These are phyloP conservation scores for Semnopithecus entellus DNA, from an alignment of 2,113 vertebrate genomes.

Conservation along the genomic window DNA sequence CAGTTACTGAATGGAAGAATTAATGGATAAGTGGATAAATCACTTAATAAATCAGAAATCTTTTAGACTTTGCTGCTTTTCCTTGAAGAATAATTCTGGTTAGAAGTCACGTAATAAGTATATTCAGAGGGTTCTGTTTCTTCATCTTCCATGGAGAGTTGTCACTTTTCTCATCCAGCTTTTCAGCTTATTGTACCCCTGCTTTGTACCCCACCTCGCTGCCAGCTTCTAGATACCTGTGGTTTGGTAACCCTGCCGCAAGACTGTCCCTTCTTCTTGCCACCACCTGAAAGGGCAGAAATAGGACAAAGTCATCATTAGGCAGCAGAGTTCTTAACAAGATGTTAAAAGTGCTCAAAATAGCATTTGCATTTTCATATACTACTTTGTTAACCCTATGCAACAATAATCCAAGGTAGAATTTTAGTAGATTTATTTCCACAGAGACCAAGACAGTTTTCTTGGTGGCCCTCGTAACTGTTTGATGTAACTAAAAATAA, in stretches of 20 bases:
- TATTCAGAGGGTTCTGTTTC: neutral
- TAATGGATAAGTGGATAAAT: neutral
- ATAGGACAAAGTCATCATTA: rapidly evolving
- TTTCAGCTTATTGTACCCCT: neutral
- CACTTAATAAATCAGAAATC: neutral
- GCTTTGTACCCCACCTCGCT: too few relatives aligned
- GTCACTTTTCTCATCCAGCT: neutral
- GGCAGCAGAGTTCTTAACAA: neutral
- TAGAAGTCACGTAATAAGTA: neutral
- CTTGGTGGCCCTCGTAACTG: neutral
- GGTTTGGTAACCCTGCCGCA: too few relatives aligned
- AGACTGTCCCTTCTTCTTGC: too few relatives aligned
- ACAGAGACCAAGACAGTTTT: neutral
- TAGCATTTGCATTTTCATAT: neutral
- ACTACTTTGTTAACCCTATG: neutral
- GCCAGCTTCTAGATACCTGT: neutral
- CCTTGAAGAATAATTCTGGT: neutral
- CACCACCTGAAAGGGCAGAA: neutral
- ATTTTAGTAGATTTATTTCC: neutral
- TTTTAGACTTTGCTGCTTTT: neutral
- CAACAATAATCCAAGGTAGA: neutral
- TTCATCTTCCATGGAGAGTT: neutral
- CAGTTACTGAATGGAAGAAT: neutral
- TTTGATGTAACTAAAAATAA: neutral
- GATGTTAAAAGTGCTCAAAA: neutral